Evolutionary conservation across 2,113 vertebrate species (phyloP), one percentile per base, ranked within the genome.

Genomic region (Ramphastos sulfuratus): DNA sequence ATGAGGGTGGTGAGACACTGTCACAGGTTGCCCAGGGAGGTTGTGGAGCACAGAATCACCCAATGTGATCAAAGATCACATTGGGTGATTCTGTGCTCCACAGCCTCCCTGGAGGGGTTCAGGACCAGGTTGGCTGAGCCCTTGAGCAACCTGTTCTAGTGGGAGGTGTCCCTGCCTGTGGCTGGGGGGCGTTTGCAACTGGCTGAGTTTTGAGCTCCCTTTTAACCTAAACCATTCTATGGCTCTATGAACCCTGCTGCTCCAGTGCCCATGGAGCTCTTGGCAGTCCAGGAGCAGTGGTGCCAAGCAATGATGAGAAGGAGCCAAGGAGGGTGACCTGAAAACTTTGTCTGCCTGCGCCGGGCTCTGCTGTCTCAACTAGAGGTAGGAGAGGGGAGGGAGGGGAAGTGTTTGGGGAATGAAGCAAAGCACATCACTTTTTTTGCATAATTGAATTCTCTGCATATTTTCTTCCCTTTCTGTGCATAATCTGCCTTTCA

Each of bases 361-460:
- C 2, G 33, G 72, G 85, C 19, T 86, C 92, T 74, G 85, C 96
- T 88, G 88, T 15, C 77, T 92, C 79, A 85, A 46, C 87, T 86
- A 15, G 78, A 17, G 77, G 7, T 39, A 10, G 37, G 37, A 39
- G 37, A 37, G 37, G 37, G 37, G 37, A 39, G 78, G 42, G 42
- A 42, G 39, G 64, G 84, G 85, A 90, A 86, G 94, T 84, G 71
- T 96, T 96, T 95, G 91, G 95, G 96, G 97, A 97, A 97, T 92
- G 97, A 95, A 97, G 93, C 95, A 94, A 96, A 97, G 97, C 96
- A 88, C 96, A 96, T 97, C 96, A 95, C 96, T 97, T 95, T 95
- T 97, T 97, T 96, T 97, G 94, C 97, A 97, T 98, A 97, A 98
- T 97, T 98, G 97, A 98, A 97, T 96, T 96, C 97, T 97, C 97